Evolutionary conservation across 2,113 vertebrate species (phyloP).

Genomic region (Cardinalis cardinalis): DNA sequence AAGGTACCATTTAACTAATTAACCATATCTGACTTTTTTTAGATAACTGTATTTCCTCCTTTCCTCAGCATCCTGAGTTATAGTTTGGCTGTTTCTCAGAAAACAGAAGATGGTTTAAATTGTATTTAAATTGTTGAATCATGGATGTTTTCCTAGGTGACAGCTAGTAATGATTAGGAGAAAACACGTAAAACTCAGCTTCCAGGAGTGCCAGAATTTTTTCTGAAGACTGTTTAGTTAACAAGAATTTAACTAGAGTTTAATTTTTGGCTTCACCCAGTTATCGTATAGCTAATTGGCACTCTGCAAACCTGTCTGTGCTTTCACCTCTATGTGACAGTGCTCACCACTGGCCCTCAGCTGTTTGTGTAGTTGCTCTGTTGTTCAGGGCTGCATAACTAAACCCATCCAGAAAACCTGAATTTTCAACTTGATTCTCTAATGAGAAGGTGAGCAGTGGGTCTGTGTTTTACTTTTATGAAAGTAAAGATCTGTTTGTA

Average conservation of each 20-base stretch:
- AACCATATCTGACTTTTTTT: neutral
- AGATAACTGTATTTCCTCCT: neutral
- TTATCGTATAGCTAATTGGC: neutral
- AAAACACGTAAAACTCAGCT: neutral
- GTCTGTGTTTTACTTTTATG: neutral
- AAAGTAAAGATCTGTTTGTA: neutral
- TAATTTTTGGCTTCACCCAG: neutral
- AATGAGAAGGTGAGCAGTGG: neutral
- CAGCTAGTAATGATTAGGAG: neutral
- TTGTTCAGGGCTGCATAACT: neutral
- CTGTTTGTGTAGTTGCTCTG: neutral
- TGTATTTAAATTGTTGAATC: neutral
- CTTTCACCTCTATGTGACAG: neutral
- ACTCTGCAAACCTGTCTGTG: neutral
- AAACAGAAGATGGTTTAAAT: neutral
- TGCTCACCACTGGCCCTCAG: neutral
- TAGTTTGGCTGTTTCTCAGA: neutral
- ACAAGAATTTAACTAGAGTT: neutral
- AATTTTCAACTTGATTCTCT: neutral
- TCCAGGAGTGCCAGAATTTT: neutral
- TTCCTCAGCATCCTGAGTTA: neutral
- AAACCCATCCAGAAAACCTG: neutral
- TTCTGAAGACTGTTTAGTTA: neutral
- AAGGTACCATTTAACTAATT: constrained; percentile 28
- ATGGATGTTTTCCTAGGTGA: neutral